phyloP scores from a whole-genome alignment of 2,113 vertebrate species.

The Cathartes aura region DNA sequence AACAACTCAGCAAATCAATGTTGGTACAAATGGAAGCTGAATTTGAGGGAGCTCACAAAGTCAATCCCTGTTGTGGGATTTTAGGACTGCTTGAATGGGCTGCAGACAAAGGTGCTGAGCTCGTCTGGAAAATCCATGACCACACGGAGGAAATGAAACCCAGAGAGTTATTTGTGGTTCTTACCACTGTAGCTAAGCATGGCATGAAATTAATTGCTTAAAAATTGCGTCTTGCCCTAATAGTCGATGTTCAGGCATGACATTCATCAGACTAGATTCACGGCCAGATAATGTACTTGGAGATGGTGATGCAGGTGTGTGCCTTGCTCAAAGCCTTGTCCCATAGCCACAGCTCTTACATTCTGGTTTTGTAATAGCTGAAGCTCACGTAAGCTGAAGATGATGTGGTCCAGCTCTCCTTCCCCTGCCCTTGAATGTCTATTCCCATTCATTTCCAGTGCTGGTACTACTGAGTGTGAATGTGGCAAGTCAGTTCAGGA shows the following conservation, averaged over 20 bases:
- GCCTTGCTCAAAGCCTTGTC: neutral
- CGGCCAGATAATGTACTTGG: neutral
- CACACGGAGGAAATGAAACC: neutral
- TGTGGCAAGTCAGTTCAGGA: neutral
- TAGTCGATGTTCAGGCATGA: neutral
- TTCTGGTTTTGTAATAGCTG: neutral
- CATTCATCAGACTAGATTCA: neutral
- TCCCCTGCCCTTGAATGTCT: neutral
- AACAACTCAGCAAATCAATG: neutral
- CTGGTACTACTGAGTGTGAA: neutral
- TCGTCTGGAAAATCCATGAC: slow-evolving; percentile 37
- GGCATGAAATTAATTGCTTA: neutral
- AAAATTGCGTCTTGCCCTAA: neutral
- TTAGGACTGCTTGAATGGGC: neutral
- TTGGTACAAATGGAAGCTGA: neutral
- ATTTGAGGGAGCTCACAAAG: neutral
- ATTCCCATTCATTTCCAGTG: neutral
- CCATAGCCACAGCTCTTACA: neutral
- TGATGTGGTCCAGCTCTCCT: neutral
- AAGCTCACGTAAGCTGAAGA: neutral
- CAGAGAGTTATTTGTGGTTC: neutral
- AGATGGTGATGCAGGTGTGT: neutral
- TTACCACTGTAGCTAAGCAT: neutral
- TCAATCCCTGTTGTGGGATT: neutral
- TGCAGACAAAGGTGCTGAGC: neutral